Conservation (phyloP, 1,140 invertebrate species). For the Eupristina koningsbergeri region DNA sequence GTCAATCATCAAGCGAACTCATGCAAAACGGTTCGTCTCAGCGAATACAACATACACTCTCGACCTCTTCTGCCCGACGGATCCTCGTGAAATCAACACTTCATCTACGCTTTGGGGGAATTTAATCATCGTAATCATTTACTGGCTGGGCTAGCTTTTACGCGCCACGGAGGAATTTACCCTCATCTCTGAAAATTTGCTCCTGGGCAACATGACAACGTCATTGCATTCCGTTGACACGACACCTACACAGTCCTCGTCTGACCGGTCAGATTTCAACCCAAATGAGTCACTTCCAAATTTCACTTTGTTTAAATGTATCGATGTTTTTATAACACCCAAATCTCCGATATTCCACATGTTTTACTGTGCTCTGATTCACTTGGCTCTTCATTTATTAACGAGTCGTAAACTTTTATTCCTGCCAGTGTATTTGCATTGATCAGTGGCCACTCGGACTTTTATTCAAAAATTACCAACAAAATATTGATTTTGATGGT, state of each 20-base stretch:
- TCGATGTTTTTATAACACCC: neutral
- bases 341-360: neutral
- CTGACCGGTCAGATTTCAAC: neutral
- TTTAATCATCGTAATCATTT: slow-evolving; percentile 9
- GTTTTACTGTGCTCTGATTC: neutral
- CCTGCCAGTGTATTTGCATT: neutral
- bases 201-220: neutral
- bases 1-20: neutral
- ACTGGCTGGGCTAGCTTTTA: neutral
- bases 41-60: too few relatives aligned
- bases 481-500: too few relatives aligned
- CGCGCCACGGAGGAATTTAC: neutral
- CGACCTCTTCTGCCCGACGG: too few relatives aligned
- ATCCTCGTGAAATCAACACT: neutral
- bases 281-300: neutral
- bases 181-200: neutral
- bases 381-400: neutral
- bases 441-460: too few relatives aligned
- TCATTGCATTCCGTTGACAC: neutral
- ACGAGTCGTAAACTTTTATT: neutral
- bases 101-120: neutral
- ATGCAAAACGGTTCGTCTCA: neutral
- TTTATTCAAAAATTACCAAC: too few relatives aligned
- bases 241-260: neutral
- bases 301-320: neutral